These are phyloP conservation scores for Lysandra bellargus DNA, from an alignment of 2,888 invertebrate genomes.

Conservation along the genomic window DNA sequence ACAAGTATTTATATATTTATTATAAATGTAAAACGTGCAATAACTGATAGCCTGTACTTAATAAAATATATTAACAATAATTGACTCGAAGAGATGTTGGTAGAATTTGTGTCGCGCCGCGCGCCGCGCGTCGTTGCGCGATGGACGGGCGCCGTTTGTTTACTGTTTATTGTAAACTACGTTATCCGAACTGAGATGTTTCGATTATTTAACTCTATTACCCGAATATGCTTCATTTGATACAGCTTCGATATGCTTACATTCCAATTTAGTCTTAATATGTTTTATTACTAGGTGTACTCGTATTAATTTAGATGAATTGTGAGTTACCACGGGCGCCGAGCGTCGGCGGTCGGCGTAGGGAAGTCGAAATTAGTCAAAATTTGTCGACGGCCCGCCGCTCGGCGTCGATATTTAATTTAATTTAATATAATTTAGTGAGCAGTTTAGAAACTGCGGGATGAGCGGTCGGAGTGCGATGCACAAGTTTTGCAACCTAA, in stretches of 20 bases:
- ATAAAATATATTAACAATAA: constrained; percentile 71
- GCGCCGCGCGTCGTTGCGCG: constrained; percentile 37
- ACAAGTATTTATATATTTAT: constrained; percentile 81
- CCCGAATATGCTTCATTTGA: constrained; percentile 56
- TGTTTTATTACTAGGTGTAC: constrained; percentile 63
- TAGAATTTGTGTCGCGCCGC: constrained; percentile 51
- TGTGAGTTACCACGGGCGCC: constrained; percentile 60
- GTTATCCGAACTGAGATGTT: constrained; percentile 54
- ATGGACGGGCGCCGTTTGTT: constrained; percentile 55
- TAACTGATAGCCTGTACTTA: constrained; percentile 80
- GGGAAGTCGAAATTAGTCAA: constrained; percentile 27
- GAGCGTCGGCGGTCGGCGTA: constrained; percentile 40
- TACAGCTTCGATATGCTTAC: constrained; percentile 67
- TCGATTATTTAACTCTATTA: constrained; percentile 47
- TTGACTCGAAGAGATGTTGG: constrained; percentile 72
- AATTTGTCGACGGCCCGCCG: constrained; percentile 33
- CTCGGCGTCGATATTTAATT: constrained; percentile 44
- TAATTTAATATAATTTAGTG: constrained; percentile 51
- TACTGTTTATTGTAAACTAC: constrained; percentile 76
- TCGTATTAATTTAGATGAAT: constrained; percentile 67
- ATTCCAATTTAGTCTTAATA: constrained; percentile 68
- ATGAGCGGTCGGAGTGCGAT: constrained; percentile 49
- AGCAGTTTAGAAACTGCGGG: constrained; percentile 49
- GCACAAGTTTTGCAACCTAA: constrained; percentile 72
- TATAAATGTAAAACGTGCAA: constrained; percentile 81